Evolutionary conservation across 2,888 invertebrate genomes (phyloP).

Genomic region (Athalia rosae): DNA sequence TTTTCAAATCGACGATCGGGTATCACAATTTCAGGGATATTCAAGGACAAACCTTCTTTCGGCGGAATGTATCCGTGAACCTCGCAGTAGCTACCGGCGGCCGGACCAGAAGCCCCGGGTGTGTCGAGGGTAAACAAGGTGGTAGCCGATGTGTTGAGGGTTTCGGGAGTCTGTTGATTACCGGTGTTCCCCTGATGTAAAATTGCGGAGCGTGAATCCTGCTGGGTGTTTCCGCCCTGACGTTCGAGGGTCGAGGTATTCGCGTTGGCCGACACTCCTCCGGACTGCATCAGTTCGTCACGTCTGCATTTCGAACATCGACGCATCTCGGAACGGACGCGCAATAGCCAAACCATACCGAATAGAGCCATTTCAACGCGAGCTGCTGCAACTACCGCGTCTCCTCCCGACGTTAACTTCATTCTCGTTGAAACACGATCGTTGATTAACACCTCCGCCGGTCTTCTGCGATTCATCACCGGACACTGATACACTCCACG

Average conservation of each 20-base stretch:
- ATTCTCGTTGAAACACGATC: constrained; percentile 69
- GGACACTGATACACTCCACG: constrained; percentile 37
- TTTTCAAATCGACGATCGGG: too few species aligned
- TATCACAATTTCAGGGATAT: background rate
- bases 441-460: constrained; percentile 65
- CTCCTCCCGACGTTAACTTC: constrained; percentile 70
- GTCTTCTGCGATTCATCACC: constrained; percentile 68
- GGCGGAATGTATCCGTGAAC: constrained; percentile 77
- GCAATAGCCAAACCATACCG: constrained; percentile 90
- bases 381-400: constrained; percentile 47
- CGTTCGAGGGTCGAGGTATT: constrained; percentile 59
- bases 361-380: constrained; percentile 86
- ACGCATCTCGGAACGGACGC: constrained; percentile 87
- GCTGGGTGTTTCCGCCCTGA: constrained; percentile 46
- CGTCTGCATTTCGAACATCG: constrained; percentile 83
- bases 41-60: constrained; percentile 74
- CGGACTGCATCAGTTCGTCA: constrained; percentile 72
- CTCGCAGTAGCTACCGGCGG: constrained; percentile 76
- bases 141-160: constrained; percentile 69
- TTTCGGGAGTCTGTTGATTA: constrained; percentile 60
- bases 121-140: constrained; percentile 76
- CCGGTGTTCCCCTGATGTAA: constrained; percentile 20
- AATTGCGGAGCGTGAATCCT: constrained; percentile 28
- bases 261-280: constrained; percentile 38
- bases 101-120: constrained; percentile 67